Evolutionary conservation across 2,888 invertebrate species (phyloP).

Genomic region (Gonocerus acuteangulatus): DNA sequence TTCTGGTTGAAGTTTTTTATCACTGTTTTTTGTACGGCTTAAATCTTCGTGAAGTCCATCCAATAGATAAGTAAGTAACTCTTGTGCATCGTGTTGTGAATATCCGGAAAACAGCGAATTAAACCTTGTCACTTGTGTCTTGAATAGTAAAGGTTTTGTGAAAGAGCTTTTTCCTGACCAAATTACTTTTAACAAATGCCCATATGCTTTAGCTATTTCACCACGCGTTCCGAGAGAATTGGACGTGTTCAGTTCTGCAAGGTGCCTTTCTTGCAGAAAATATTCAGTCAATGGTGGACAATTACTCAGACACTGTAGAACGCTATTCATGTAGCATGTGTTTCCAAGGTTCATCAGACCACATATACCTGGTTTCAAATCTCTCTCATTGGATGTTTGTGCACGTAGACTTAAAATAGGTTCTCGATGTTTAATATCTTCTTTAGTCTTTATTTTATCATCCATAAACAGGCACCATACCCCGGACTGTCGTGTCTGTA

Average conservation of each 20-base stretch:
- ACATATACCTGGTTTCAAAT: slow-evolving; percentile 44
- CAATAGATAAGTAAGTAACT: slow-evolving; percentile 81
- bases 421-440: too few species aligned
- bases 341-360: slow-evolving; percentile 49
- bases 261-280: slow-evolving; percentile 46
- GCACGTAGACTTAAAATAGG: too few species aligned
- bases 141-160: slow-evolving; percentile 76
- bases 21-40: slow-evolving; percentile 66
- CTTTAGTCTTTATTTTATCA: background rate
- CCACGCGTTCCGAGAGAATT: slow-evolving; percentile 86
- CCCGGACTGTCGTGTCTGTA: background rate
- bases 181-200: slow-evolving; percentile 59
- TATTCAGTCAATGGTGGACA: slow-evolving; percentile 49
- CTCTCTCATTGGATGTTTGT: too few species aligned
- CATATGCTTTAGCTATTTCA: slow-evolving; percentile 72
- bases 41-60: slow-evolving; percentile 89
- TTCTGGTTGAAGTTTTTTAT: slow-evolving; percentile 50
- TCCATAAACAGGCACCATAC: background rate
- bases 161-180: slow-evolving; percentile 78
- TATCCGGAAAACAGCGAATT: slow-evolving; percentile 80
- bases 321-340: slow-evolving; percentile 51
- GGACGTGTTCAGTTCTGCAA: slow-evolving; percentile 48
- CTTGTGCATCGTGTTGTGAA: slow-evolving; percentile 90
- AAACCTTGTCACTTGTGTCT: slow-evolving; percentile 77
- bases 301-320: slow-evolving; percentile 51